Evolutionary conservation across 2,797 vertebrate species (phyloP).

Genomic region (Clarias laeviceps): DNA sequence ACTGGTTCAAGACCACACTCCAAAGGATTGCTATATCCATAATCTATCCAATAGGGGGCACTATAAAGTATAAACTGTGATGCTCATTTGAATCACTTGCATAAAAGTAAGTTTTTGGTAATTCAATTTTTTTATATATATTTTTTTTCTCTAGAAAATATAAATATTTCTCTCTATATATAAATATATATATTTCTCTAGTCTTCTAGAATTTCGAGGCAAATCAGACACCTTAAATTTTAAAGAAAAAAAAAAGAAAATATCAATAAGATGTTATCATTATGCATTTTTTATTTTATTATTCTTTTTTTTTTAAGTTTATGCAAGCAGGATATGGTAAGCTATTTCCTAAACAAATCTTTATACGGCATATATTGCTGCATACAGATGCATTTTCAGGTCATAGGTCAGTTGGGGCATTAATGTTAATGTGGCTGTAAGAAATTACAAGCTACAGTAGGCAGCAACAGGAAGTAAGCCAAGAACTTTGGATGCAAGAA

Average conservation of each 20-base stretch:
- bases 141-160: too few species aligned
- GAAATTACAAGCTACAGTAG: neutral
- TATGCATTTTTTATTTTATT: too few species aligned
- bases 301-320: too few species aligned
- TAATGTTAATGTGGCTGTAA: neutral
- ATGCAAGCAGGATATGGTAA: neutral
- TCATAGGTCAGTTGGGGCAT: neutral
- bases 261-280: neutral
- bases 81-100: neutral
- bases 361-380: too few species aligned
- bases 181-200: too few species aligned
- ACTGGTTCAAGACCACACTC: neutral
- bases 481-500: neutral
- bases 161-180: too few species aligned
- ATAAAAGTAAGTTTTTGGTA: neutral
- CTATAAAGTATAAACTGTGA: neutral
- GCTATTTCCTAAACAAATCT: neutral
- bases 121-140: too few species aligned
- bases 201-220: too few species aligned
- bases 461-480: neutral
- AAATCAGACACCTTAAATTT: neutral
- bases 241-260: neutral
- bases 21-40: neutral
- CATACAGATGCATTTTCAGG: neutral
- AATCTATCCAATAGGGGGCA: too few species aligned